Evolutionary conservation across 53 echinoderm and acorn worm genomes (phyloP), one percentile per base, ranked within the genome.

Genomic region (Hippasteria phrygiana): DNA sequence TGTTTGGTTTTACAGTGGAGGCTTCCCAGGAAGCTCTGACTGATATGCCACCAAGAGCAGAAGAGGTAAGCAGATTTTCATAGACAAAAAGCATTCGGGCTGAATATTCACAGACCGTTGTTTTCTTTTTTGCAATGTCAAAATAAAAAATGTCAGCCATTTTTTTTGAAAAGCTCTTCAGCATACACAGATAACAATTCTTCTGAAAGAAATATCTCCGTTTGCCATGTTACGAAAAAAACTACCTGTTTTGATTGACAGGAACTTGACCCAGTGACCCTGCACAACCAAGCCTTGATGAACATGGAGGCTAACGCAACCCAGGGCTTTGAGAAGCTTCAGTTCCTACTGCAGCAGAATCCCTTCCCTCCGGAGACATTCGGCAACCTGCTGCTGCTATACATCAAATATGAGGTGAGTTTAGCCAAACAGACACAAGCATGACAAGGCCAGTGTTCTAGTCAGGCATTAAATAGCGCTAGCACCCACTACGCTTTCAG

Each of bases 251-350:
- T 31, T 53, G 41, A 29, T n/a, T 51, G 42, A 48, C 83, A 98
- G 99, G 99, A 98, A 50, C 74, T 98, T 26, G 99, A 98, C 46
- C 99, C 99, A 17, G 99, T 98, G 22, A 96, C 95, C 4, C 91
- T 98, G 1, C 99, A 98, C 88, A 98, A 98, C 91, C 99, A 98
- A 62, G 99, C 95, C 78, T 73, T 98, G 59, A 98, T 98, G 99
- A 98, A 98, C 80, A 98, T 98, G 99, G 99, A 98, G 38, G 84
- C 69, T 46, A 94, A 94, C 43, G 88, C 99, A 32, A 96, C 95
- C 3, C 99, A 98, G 67, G 99, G 96, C 14, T 98, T 98, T 88
- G 99, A 98, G 89, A 98, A 98, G 78, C 92, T 97, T 0, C 95
- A 96, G 73, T 98, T 95, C 64, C 83, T 98, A 17, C 87, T 98